Base-by-base conservation (phyloP, 2,888 invertebrate species). In the Ennomos erosarius region DNA sequence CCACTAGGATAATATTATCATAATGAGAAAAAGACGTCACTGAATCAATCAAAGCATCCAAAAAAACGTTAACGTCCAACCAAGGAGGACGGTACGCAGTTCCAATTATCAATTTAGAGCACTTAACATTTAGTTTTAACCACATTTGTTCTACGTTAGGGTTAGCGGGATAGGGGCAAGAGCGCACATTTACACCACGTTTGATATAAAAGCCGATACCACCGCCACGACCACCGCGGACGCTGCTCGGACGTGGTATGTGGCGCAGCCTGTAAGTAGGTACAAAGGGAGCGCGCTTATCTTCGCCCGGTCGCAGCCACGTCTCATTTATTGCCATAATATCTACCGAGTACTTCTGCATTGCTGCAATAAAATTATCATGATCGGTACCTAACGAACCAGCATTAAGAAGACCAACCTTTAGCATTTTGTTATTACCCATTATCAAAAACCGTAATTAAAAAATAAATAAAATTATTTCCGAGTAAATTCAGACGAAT, bases 131-230 rank as follows among this genome's bases (percentile, higher is more conserved):
- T 33, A 44, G 0, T 3, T 6, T 56, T 6, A 63, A 42, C 63
- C 59, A 62, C 63, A 66, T 62, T n/a, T 66, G 66, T 12, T 66
- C 10, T 9, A 53, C 45, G 9, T 35, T 46, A 8, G 45, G 45
- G 34, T 45, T 45, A 8, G 9, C 9, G 10, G 44, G 44, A 12
- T 46, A 12, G 9, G 35, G 0, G 12, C 35, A 13, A 0, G 5
- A 1, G 0, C 59, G 47, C 9, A 46, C 51, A 26, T 35, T 12
- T 1, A 63, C 9, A 11, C 44, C 55, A 0, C 55, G 47, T 8
- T 48, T 58, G 0, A 67, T 50, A 33, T 67, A 69, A 34, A 69
- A 69, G n/a, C 59, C 69, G 9, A 66, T 64, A 0, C 69, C 65
- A 6, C 67, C 65, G 0, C 69, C 51, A 26, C 9, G 35, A 33